A percentile compares a stretch with the other conserved stretches of the same genome.
These are phyloP conservation scores for Noctua janthina DNA, from an alignment of 2,888 invertebrate genomes.

Conservation along the genomic window DNA sequence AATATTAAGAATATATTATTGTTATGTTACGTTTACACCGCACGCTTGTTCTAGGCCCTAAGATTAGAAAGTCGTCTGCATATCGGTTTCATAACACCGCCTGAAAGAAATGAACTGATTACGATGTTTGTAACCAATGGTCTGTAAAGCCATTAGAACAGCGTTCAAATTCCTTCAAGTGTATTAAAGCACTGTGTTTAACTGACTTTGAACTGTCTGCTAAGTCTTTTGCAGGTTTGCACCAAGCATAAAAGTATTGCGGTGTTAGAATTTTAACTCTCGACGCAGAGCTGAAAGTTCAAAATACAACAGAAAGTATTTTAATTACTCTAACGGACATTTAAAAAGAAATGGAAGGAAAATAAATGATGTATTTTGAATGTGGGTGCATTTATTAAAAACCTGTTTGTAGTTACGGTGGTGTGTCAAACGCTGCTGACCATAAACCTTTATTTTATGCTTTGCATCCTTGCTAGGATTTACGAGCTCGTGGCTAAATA, in stretches of 20 bases:
- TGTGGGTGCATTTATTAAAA: background rate
- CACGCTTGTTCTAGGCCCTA: no score
- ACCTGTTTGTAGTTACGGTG: background rate
- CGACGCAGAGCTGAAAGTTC: background rate
- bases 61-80: background rate
- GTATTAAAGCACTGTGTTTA: slow-evolving; percentile 37
- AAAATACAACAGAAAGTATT: background rate
- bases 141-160: slow-evolving; percentile 21
- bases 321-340: background rate
- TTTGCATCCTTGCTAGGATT: no score
- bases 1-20: no score
- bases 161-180: slow-evolving; percentile 27
- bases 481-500: no score
- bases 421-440: no score
- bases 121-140: slow-evolving; percentile 28
- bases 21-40: no score
- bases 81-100: slow-evolving; percentile 21
- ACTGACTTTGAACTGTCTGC: slow-evolving; percentile 34
- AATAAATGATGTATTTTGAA: background rate
- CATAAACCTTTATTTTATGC: no score
- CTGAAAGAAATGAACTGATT: slow-evolving; percentile 37
- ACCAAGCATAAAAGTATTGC: background rate
- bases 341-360: background rate
- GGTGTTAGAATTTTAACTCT: background rate
- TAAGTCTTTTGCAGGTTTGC: background rate